Percentiles rank a stretch among this genome's conserved stretches.
Conservation (phyloP, 2,113 vertebrate genomes). For the Lates calcarifer region DNA sequence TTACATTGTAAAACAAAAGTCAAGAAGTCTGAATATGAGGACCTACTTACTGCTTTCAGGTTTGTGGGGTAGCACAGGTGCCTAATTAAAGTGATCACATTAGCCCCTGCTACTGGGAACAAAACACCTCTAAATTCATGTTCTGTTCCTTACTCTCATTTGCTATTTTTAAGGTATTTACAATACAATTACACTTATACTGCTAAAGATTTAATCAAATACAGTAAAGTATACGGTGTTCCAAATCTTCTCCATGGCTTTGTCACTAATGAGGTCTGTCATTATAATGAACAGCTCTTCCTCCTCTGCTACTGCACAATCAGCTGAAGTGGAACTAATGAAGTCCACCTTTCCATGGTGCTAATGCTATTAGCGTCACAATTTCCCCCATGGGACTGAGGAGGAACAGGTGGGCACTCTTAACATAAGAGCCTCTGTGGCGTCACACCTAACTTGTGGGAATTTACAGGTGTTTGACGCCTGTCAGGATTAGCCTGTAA, state of each 20-base stretch:
- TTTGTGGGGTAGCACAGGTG: neutral
- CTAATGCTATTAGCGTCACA: constrained; percentile 52
- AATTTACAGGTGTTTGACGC: constrained; percentile 17
- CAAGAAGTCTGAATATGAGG: neutral
- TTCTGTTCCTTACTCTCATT: neutral
- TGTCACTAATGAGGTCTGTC: neutral
- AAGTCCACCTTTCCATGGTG: constrained; percentile 44
- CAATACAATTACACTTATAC: neutral
- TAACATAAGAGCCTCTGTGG: constrained; percentile 6
- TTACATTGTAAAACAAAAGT: too few species aligned
- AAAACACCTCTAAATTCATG: neutral
- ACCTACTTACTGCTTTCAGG: neutral
- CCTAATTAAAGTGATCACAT: neutral
- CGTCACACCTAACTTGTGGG: constrained; percentile 13
- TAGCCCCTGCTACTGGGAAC: neutral
- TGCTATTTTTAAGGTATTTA: neutral
- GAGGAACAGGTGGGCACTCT: constrained; percentile 64
- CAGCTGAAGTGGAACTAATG: constrained; percentile 58
- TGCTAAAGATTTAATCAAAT: neutral
- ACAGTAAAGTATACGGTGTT: neutral
- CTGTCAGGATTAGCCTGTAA: neutral
- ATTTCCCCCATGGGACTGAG: neutral
- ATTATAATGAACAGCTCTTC: neutral
- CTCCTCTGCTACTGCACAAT: constrained; percentile 16
- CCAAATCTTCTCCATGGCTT: neutral